phyloP scores from a whole-genome alignment of 2,113 vertebrate genomes.

The Vicugna pacos region DNA sequence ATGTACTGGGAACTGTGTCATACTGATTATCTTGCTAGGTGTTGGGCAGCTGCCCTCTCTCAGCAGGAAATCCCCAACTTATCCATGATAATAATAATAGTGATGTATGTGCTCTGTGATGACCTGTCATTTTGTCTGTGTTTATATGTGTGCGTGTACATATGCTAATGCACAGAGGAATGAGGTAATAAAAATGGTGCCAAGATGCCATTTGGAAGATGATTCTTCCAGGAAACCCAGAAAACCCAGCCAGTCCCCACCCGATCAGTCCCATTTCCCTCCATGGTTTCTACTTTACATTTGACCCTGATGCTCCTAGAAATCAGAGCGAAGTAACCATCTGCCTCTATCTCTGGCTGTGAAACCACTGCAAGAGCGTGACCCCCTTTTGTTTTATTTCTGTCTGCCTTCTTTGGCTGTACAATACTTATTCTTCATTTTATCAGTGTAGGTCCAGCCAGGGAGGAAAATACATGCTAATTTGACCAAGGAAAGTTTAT shows the following conservation, averaged over 20 bases:
- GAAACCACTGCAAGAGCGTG: not conserved
- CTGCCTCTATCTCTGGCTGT: not conserved
- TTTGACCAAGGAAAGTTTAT: not conserved
- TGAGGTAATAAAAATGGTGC: not conserved
- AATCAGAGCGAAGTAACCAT: not conserved
- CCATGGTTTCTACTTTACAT: not conserved
- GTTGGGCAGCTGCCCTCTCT: not conserved
- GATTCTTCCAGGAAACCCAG: not conserved
- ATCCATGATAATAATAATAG: not conserved
- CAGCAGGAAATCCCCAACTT: not conserved
- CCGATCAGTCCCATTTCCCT: not conserved
- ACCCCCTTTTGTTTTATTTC: not conserved
- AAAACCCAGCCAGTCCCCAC: not conserved
- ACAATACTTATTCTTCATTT: not conserved
- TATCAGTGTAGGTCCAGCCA: not conserved
- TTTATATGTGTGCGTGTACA: not conserved
- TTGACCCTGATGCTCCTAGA: not conserved
- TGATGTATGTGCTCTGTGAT: not conserved
- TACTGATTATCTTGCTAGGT: conserved; percentile 1
- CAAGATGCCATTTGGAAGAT: not conserved
- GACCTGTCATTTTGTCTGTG: not conserved
- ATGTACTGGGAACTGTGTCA: not conserved
- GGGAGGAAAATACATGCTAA: not conserved
- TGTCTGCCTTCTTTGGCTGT: not conserved
- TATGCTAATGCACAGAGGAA: not conserved